Evolutionary conservation across 2,797 vertebrate genomes (phyloP).

Genomic region (Ibycter americanus): DNA sequence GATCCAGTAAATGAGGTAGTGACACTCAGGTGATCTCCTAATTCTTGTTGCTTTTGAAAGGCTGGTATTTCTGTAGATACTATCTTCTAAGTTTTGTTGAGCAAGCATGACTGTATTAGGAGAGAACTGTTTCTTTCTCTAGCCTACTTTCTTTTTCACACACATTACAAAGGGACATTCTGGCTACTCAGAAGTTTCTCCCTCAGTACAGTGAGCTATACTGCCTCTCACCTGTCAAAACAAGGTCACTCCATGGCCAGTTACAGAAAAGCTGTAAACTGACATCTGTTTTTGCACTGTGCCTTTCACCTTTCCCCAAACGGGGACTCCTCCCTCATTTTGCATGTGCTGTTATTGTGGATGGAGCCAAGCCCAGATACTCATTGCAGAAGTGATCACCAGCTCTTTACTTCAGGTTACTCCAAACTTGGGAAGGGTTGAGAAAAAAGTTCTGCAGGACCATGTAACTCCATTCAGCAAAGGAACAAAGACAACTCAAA

Average conservation of each 20-base stretch:
- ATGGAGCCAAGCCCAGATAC: not conserved
- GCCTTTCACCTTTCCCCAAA: constrained; percentile 3
- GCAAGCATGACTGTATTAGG: not conserved
- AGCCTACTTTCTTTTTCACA: constrained; percentile 5
- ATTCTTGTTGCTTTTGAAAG: constrained; percentile 11
- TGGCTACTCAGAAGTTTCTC: not conserved
- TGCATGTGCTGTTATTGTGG: not conserved
- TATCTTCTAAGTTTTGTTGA: constrained; percentile 11
- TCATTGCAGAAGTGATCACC: not conserved
- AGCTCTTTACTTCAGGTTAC: not conserved
- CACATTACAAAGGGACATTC: not conserved
- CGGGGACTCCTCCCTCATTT: constrained; percentile 21
- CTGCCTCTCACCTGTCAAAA: constrained; percentile 49
- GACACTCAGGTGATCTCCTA: not conserved
- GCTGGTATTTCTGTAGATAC: not conserved
- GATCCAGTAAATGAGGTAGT: not conserved
- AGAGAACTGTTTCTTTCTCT: not conserved
- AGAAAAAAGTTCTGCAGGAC: not conserved
- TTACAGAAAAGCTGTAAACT: constrained; percentile 29
- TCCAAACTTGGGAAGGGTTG: not conserved
- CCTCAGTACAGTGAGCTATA: not conserved
- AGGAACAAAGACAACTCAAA: not conserved
- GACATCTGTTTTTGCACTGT: constrained; percentile 9
- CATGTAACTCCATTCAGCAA: not conserved
- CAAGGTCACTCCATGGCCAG: not conserved